Evolutionary conservation across 1,140 invertebrate species (phyloP).

Genomic region (Lepidurus couesii): DNA sequence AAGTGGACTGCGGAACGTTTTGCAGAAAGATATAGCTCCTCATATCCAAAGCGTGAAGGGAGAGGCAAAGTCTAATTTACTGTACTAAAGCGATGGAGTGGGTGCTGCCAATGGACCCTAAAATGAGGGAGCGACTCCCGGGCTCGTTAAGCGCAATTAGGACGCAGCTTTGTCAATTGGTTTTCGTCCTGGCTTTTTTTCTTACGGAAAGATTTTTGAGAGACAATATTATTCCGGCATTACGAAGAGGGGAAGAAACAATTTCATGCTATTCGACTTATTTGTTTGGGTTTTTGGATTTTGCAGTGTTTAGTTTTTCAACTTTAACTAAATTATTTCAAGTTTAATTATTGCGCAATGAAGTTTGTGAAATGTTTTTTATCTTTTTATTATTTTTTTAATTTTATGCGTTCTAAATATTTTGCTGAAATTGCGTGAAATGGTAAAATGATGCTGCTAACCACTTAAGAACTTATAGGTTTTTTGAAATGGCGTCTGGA

Average conservation of each 20-base stretch:
- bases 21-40: not conserved
- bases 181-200: not conserved
- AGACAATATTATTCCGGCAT: too few relatives aligned
- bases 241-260: too few relatives aligned
- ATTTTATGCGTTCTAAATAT: not conserved
- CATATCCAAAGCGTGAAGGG: not conserved
- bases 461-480: not conserved
- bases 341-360: too few relatives aligned
- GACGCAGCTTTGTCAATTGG: not conserved
- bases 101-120: not conserved
- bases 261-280: too few relatives aligned
- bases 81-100: too few relatives aligned
- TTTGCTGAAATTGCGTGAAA: not conserved
- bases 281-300: too few relatives aligned
- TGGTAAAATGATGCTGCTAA: not conserved
- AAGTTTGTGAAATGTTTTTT: not conserved
- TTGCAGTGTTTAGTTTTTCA: too few relatives aligned
- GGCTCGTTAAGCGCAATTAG: slow-evolving; percentile 6
- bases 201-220: not conserved
- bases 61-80: not conserved
- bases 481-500: not conserved
- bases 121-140: not conserved
- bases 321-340: too few relatives aligned
- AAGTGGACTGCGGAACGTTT: not conserved
- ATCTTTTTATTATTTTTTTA: slow-evolving; percentile 5